Conservation (phyloP, 2,797 vertebrate genomes). For the Loriculus beryllinus region DNA sequence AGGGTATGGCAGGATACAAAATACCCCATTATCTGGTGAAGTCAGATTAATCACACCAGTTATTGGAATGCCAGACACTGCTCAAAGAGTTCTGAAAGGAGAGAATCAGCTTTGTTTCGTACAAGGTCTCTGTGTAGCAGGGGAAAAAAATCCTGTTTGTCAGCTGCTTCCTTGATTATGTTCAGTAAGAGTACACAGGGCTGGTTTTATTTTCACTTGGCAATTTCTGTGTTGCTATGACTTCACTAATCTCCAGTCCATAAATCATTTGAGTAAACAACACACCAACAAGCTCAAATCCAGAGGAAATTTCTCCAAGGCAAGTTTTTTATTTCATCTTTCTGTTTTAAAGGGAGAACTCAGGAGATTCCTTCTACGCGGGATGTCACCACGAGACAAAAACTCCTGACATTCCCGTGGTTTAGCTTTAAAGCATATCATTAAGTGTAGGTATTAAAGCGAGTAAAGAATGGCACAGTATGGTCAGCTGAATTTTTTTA, state of each 20-base stretch:
- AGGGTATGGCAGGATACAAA: background rate
- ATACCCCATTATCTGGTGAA: background rate
- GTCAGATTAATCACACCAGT: background rate
- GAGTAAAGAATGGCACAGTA: conserved; percentile 32
- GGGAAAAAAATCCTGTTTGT: background rate
- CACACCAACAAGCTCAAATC: conserved; percentile 54
- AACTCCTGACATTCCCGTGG: conserved; percentile 26
- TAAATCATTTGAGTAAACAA: conserved; percentile 70
- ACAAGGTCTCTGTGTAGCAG: background rate
- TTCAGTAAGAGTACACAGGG: conserved; percentile 25
- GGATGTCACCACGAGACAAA: conserved; percentile 52
- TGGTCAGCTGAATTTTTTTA: conserved; percentile 37
- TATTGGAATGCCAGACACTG: background rate
- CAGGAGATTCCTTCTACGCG: conserved; percentile 2
- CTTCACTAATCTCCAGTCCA: conserved; percentile 64
- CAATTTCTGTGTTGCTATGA: conserved; percentile 62
- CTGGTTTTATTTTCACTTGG: conserved; percentile 60
- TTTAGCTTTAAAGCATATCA: conserved; percentile 51
- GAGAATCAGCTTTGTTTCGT: background rate
- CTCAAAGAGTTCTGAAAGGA: conserved; percentile 20
- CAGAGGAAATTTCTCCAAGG: conserved; percentile 54
- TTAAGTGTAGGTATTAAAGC: conserved; percentile 43
- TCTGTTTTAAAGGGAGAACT: conserved; percentile 38
- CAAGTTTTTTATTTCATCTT: conserved; percentile 42
- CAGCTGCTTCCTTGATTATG: conserved; percentile 34